phyloP scores from a whole-genome alignment of 2,888 invertebrate species.

The Protonemura montana region DNA sequence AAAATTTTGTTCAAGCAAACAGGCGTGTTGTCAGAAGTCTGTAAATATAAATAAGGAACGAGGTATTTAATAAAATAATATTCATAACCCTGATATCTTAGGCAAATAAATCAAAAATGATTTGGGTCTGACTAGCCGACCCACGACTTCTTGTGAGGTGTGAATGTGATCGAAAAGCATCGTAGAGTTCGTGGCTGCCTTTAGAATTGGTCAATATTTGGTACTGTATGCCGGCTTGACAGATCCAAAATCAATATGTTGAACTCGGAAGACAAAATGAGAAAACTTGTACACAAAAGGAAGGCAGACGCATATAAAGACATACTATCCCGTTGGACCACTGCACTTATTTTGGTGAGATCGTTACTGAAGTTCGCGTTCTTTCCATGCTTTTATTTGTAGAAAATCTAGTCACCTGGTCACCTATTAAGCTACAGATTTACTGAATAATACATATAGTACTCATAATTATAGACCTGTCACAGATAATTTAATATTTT shows the following conservation, averaged over 20 bases:
- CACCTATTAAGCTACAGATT: no score
- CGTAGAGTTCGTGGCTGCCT: not conserved
- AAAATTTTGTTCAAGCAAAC: not conserved
- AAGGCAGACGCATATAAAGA: not conserved
- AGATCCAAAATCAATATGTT: slow-evolving; percentile 7
- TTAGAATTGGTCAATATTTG: not conserved
- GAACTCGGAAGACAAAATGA: not conserved
- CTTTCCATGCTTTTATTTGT: no score
- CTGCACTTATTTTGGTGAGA: not conserved
- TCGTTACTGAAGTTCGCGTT: no score
- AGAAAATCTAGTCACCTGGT: no score
- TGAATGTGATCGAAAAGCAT: not conserved
- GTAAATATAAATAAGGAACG: no score
- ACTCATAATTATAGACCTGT: no score
- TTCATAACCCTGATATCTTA: no score
- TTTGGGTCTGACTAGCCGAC: not conserved
- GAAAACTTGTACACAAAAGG: not conserved
- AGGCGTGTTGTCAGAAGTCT: not conserved
- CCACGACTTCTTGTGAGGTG: no score
- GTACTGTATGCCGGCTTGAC: not conserved
- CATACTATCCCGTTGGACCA: not conserved
- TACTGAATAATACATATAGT: no score
- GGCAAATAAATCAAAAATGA: not conserved
- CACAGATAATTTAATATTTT: no score
- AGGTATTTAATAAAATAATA: no score